Evolutionary conservation across 2,113 vertebrate species (phyloP), one percentile per base, ranked within the genome.

Genomic region (Dolichallabes microphthalmus): DNA sequence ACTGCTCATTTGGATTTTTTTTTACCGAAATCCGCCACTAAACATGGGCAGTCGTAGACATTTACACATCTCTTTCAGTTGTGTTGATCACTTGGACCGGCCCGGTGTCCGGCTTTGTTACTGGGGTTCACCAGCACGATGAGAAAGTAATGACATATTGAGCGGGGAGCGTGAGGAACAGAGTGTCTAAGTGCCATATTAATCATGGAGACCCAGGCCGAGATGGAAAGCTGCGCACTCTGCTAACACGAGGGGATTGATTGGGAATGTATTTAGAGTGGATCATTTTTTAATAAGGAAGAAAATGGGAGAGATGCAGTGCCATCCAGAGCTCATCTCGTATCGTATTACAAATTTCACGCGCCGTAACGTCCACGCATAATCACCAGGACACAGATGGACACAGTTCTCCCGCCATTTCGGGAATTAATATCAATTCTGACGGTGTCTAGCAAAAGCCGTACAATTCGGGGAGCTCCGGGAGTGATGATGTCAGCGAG

Each of bases 231-330:
- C 63, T 50, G 63, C 78, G 78, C 80, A 78, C 80, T 66, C 87
- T 78, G 85, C 90, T 91, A 91, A 90, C 86, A 92, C 77, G 83
- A 39, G 84, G 2, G 15, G 89, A 93, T 90, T 10, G 86, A 92
- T 90, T 27, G 50, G 27, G 80, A 89, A 90, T 91, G 82, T 88
- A 90, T 87, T 86, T 82, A 73, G 22, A 60, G 82, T 63, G 84
- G 83, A 90, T 93, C 88, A 55, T 91, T 92, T 91, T 92, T 92
- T 93, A 91, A 94, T 92, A 88, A 89, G 2, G 89, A 90, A 58
- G 52, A 71, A 52, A 14, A 22, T 30, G 87, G 58, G 85, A 88
- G 82, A 19, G 58, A 87, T 17, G 20, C 17, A 15, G 63, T n/a
- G 55, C 3, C 4, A 22, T 64, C 45, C 35, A 27, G 76, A 60